These are phyloP conservation scores for Poecilia picta DNA, from an alignment of 2,797 vertebrate species.

Conservation along the genomic window DNA sequence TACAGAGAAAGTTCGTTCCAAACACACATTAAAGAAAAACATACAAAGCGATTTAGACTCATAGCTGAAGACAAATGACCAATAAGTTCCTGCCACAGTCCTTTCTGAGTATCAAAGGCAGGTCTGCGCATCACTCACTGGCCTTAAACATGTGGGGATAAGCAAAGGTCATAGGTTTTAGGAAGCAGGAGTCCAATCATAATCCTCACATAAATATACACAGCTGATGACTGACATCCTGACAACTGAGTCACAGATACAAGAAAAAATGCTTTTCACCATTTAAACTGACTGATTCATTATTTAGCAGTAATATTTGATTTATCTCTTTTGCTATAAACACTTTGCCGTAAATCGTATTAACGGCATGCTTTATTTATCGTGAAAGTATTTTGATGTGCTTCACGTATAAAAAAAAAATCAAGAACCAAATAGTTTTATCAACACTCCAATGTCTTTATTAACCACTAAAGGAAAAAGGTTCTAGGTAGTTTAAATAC, in stretches of 20 bases:
- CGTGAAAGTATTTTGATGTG: not conserved
- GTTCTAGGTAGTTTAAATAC: not conserved
- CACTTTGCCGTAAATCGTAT: not conserved
- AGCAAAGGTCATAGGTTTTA: constrained; percentile 54
- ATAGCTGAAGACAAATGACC: not conserved
- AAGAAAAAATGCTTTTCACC: not conserved
- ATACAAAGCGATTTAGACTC: not conserved
- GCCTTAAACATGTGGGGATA: constrained; percentile 49
- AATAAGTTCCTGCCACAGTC: not conserved
- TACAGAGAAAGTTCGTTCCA: not conserved
- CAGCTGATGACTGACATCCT: constrained; percentile 44
- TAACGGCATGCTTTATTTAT: not conserved
- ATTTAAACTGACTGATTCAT: not conserved
- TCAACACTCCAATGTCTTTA: not conserved
- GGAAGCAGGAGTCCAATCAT: constrained; percentile 42
- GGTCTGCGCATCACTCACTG: constrained; percentile 44
- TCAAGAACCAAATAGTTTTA: not conserved
- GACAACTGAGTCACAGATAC: constrained; percentile 6
- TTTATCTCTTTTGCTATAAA: not conserved
- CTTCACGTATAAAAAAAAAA: not conserved
- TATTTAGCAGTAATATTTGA: not conserved
- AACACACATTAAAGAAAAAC: constrained; percentile 4
- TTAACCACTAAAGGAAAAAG: not conserved
- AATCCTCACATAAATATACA: constrained; percentile 66
- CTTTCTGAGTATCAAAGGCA: constrained; percentile 31